These are phyloP conservation scores for Hapalemur alaotrensis DNA, from an alignment of 2,797 vertebrate species.

Conservation along the genomic window DNA sequence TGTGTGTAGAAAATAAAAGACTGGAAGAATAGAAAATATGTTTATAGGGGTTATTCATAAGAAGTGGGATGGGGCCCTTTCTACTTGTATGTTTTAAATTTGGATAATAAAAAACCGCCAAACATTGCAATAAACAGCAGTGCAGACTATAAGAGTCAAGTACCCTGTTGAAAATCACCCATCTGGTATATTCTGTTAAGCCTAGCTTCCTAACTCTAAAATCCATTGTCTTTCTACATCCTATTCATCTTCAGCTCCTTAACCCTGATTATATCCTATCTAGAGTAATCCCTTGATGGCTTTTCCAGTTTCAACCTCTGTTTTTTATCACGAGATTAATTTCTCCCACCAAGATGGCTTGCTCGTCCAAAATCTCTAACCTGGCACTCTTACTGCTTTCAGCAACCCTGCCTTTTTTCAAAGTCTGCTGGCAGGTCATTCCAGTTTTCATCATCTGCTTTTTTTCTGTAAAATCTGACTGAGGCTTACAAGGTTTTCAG, in stretches of 20 bases:
- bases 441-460: neutral
- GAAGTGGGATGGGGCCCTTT: neutral
- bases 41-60: neutral
- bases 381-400: neutral
- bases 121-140: neutral
- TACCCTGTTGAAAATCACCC: neutral
- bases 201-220: neutral
- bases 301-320: neutral
- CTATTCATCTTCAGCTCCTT: neutral
- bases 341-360: neutral
- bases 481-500: neutral
- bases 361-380: neutral
- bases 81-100: neutral
- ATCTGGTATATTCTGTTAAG: neutral
- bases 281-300: neutral
- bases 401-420: neutral
- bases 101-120: neutral
- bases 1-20: neutral
- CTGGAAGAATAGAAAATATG: neutral
- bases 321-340: neutral
- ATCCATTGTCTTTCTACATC: neutral
- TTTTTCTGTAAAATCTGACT: neutral
- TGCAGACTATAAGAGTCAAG: neutral
- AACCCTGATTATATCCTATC: neutral
- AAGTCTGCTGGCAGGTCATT: neutral